Percentiles rank a stretch among this genome's conserved stretches.
Conservation (phyloP, 2,113 vertebrate species). For the Dasypus novemcinctus region DNA sequence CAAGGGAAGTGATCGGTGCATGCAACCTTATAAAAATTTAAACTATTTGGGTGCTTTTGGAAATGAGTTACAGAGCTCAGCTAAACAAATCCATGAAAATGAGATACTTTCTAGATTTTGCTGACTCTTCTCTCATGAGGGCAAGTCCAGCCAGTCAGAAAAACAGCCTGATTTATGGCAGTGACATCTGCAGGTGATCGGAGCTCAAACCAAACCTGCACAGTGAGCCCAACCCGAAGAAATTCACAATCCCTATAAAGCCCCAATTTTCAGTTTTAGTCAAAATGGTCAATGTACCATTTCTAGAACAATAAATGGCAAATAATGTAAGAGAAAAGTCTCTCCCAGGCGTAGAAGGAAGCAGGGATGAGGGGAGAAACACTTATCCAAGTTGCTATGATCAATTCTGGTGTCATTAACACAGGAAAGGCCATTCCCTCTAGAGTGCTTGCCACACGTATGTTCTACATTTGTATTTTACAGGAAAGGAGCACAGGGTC, state of each 20-base stretch:
- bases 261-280: neutral
- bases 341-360: neutral
- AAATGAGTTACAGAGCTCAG: slow-evolving; percentile 62
- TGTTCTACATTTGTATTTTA: neutral
- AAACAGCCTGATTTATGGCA: neutral
- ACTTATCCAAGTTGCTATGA: no score
- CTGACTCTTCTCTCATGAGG: neutral
- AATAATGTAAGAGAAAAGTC: neutral
- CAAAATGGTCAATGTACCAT: neutral
- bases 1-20: slow-evolving; percentile 55
- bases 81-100: slow-evolving; percentile 61
- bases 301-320: slow-evolving; percentile 19
- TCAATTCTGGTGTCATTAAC: neutral
- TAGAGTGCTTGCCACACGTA: neutral
- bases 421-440: neutral
- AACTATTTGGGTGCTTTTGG: slow-evolving; percentile 71
- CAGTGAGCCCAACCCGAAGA: no score
- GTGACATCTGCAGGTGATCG: neutral
- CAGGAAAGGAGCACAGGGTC: neutral
- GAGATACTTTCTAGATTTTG: neutral
- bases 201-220: neutral
- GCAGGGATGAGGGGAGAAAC: no score
- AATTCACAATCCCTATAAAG: neutral
- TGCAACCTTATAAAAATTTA: slow-evolving; percentile 77
- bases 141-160: neutral